A percentile compares a stretch with the other conserved stretches of the same genome.
Conservation (phyloP, 2,888 invertebrate species). For the Caenorhabditis angaria region DNA sequence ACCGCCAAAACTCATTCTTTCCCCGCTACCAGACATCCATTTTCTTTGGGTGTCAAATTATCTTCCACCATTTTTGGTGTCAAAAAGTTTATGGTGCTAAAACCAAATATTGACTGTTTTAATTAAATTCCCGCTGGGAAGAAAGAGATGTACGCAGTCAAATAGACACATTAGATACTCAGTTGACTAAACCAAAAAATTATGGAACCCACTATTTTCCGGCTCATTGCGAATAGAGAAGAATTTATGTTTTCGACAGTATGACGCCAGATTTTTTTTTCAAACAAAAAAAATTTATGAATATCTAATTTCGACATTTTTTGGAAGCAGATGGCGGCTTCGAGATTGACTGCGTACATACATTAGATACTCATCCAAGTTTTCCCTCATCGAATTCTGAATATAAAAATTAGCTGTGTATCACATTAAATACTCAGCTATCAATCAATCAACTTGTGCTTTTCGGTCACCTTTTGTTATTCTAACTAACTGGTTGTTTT, state of each 20-base stretch:
- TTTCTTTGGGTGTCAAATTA: not conserved
- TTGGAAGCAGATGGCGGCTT: not conserved
- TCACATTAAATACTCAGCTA: no score
- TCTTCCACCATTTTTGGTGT: not conserved
- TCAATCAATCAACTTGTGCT: no score
- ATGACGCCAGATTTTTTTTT: constrained; percentile 1
- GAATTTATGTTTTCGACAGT: not conserved
- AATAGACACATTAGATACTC: no score
- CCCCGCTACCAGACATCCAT: not conserved
- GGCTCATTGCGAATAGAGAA: not conserved
- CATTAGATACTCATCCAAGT: no score
- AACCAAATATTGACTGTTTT: not conserved
- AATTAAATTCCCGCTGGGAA: no score
- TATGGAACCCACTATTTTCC: not conserved
- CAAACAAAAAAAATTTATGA: no score
- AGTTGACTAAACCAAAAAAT: no score
- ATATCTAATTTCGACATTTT: not conserved
- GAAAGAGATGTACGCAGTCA: no score
- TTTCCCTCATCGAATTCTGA: no score
- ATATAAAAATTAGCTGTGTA: no score
- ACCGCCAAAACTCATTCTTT: not conserved
- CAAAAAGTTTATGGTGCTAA: not conserved
- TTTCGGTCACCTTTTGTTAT: not conserved
- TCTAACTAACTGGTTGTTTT: not conserved
- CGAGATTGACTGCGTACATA: no score